Conservation (phyloP, 2,113 vertebrate genomes). For the Xiphias gladius region DNA sequence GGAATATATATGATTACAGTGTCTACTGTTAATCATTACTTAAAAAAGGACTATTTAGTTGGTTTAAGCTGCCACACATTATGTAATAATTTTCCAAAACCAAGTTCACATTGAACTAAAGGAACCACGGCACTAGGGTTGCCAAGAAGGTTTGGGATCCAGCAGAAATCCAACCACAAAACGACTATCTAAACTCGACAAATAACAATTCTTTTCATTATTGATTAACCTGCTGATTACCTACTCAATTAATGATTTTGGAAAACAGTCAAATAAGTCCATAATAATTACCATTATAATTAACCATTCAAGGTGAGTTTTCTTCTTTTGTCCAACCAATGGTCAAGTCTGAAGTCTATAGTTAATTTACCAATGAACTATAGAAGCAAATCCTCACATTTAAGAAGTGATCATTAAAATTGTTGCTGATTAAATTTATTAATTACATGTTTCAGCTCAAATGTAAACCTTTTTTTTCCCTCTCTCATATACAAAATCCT, state of each 20-base stretch:
- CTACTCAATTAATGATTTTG: background rate
- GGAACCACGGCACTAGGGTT: background rate
- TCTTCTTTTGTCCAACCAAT: background rate
- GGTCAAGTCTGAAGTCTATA: too few relatives aligned
- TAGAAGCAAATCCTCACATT: too few relatives aligned
- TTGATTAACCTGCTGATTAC: background rate
- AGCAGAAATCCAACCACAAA: too few relatives aligned
- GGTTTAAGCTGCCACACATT: too few relatives aligned
- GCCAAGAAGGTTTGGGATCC: background rate
- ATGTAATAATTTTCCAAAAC: background rate
- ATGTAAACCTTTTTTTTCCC: too few relatives aligned
- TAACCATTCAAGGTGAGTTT: background rate
- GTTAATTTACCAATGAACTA: too few relatives aligned
- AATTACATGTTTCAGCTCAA: too few relatives aligned
- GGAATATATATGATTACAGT: background rate
- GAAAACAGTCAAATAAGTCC: background rate
- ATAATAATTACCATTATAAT: background rate
- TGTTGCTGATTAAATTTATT: too few relatives aligned
- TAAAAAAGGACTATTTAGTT: background rate
- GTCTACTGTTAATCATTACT: background rate
- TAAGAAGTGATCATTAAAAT: too few relatives aligned
- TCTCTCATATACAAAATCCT: too few relatives aligned
- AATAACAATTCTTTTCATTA: background rate
- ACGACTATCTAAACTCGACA: too few relatives aligned
- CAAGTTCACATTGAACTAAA: background rate